Percentiles rank a stretch among this genome's conserved stretches.
phyloP scores from a whole-genome alignment of 92 coral and sea anemone genomes.

The Siderastrea siderea region DNA sequence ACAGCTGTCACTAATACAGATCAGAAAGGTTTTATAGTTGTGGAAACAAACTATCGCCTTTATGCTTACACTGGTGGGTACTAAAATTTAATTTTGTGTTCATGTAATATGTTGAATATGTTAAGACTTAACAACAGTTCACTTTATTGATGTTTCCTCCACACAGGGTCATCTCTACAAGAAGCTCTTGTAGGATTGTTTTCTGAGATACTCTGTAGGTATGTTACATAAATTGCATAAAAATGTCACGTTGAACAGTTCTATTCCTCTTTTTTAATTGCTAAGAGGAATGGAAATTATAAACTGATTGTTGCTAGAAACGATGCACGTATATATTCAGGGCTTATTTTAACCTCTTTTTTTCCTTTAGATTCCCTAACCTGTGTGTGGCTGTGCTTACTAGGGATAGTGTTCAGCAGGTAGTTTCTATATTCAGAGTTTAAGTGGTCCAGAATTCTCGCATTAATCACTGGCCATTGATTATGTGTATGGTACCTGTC shows the following conservation, averaged over 20 bases:
- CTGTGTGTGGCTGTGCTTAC: constrained; percentile 94
- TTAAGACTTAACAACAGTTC: background rate
- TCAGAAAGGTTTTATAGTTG: constrained; percentile 84
- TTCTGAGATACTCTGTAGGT: constrained; percentile 97
- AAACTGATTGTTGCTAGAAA: too few species aligned
- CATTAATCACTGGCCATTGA: too few species aligned
- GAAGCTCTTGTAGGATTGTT: constrained; percentile 95
- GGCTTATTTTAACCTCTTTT: background rate
- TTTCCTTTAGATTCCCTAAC: constrained; percentile 83
- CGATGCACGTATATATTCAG: too few species aligned
- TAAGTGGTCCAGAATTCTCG: too few species aligned
- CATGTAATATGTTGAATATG: too few species aligned
- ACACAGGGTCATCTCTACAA: constrained; percentile 89
- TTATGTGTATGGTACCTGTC: too few species aligned
- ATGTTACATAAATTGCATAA: background rate
- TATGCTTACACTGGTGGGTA: constrained; percentile 92
- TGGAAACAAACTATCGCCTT: constrained; percentile 95
- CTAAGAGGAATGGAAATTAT: too few species aligned
- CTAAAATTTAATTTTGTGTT: too few species aligned
- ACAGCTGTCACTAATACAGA: constrained; percentile 17
- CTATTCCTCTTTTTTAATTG: background rate
- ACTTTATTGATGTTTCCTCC: background rate
- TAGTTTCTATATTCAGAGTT: constrained; percentile 2
- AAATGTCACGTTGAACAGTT: background rate
- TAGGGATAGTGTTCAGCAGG: constrained; percentile 97